A percentile compares a stretch with the other conserved stretches of the same genome.
phyloP scores from a whole-genome alignment of 2,113 vertebrate genomes.

The Lepisosteus osseus region DNA sequence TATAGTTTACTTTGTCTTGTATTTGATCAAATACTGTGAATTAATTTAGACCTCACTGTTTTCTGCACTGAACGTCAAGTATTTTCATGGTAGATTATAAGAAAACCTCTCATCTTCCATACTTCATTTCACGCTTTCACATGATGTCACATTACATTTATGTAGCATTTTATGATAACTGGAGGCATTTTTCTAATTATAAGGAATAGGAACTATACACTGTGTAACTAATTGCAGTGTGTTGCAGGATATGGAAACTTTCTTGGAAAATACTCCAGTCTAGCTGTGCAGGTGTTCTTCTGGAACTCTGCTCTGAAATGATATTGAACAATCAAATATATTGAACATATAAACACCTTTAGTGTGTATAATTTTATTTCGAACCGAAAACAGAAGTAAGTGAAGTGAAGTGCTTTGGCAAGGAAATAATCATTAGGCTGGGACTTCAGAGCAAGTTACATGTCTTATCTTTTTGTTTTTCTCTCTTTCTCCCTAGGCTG shows the following conservation, averaged over 20 bases:
- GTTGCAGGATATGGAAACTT: slow-evolving; percentile 20
- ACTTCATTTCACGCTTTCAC: slow-evolving; percentile 17
- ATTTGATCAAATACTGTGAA: slow-evolving; percentile 17
- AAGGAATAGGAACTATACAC: slow-evolving; percentile 1
- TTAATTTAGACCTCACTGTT: slow-evolving; percentile 19
- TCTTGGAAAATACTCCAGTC: slow-evolving; percentile 12
- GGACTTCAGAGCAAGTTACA: too few relatives aligned
- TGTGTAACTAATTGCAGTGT: slow-evolving; percentile 15
- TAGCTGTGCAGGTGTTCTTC: not conserved
- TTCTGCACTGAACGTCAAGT: not conserved
- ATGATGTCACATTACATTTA: slow-evolving; percentile 24
- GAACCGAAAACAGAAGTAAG: too few relatives aligned
- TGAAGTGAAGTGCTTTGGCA: too few relatives aligned
- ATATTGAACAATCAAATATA: not conserved
- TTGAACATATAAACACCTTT: too few relatives aligned
- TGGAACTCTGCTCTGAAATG: slow-evolving; percentile 10
- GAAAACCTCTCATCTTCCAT: not conserved
- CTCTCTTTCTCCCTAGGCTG: too few relatives aligned
- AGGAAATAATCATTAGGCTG: too few relatives aligned
- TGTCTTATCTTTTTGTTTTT: too few relatives aligned
- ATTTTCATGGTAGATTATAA: slow-evolving; percentile 1
- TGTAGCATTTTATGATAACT: slow-evolving; percentile 10
- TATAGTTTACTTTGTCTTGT: not conserved
- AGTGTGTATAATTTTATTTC: too few relatives aligned
- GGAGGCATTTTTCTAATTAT: slow-evolving; percentile 22